Conservation (phyloP, 2,888 invertebrate species). For the Beris morrisii region DNA sequence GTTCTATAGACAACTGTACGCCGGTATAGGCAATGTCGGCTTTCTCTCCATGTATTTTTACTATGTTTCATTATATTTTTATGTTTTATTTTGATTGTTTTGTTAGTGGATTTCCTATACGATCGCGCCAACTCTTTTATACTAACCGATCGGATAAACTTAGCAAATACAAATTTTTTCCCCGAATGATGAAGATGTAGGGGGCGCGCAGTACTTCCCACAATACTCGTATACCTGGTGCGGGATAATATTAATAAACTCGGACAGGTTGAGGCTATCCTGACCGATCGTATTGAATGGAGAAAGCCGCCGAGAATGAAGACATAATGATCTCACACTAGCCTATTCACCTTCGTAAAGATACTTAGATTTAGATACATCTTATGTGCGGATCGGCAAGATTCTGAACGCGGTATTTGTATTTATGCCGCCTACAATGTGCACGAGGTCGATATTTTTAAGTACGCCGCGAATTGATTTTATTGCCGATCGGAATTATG, state of each 20-base stretch:
- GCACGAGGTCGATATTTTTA: constrained; percentile 14
- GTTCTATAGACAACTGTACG: too few relatives aligned
- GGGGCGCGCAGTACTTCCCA: constrained; percentile 3
- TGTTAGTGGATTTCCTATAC: too few relatives aligned
- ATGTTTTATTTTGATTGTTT: too few relatives aligned
- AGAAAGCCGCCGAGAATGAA: constrained; percentile 35
- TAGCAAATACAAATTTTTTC: constrained; percentile 25
- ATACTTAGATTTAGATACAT: too few relatives aligned
- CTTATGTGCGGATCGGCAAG: too few relatives aligned
- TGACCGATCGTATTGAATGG: constrained; percentile 19
- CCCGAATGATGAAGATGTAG: constrained; percentile 24
- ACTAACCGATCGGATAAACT: constrained; percentile 1
- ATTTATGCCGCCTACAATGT: too few relatives aligned
- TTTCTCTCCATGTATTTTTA: too few relatives aligned
- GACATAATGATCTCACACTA: constrained; percentile 39
- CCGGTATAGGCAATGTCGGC: too few relatives aligned
- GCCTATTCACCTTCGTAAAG: neutral
- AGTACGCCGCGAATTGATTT: constrained; percentile 35
- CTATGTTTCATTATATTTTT: too few relatives aligned
- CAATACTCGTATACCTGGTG: neutral
- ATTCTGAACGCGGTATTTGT: too few relatives aligned
- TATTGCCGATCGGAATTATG: constrained; percentile 38
- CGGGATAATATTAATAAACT: constrained; percentile 25
- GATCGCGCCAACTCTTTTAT: too few relatives aligned
- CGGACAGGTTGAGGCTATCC: constrained; percentile 7